These are phyloP conservation scores for Thaleichthys pacificus DNA, from an alignment of 2,797 vertebrate species.

Conservation along the genomic window DNA sequence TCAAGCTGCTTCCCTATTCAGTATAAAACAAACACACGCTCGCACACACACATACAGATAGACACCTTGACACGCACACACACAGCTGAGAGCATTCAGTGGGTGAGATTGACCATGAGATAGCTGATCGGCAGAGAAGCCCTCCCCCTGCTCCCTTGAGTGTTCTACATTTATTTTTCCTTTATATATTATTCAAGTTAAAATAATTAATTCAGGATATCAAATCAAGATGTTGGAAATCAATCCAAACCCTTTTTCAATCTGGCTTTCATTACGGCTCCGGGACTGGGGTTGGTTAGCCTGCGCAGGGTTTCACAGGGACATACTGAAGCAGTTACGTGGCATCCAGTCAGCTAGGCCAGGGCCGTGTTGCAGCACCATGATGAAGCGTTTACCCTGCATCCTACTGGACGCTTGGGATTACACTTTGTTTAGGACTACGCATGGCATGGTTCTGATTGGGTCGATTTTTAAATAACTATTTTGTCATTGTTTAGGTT, in stretches of 20 bases:
- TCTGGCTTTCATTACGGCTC: constrained; percentile 75
- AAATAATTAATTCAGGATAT: constrained; percentile 87
- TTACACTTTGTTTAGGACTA: constrained; percentile 66
- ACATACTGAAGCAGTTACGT: constrained; percentile 74
- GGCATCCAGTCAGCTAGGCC: constrained; percentile 64
- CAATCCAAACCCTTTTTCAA: constrained; percentile 74
- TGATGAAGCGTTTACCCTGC: constrained; percentile 70
- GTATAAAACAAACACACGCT: too few species aligned
- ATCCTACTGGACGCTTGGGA: constrained; percentile 76
- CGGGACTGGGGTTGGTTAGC: constrained; percentile 68
- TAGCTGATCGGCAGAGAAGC: constrained; percentile 59
- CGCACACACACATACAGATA: constrained; percentile 15
- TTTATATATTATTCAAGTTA: constrained; percentile 84
- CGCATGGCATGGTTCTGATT: constrained; percentile 67
- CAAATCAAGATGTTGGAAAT: constrained; percentile 85
- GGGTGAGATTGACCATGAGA: constrained; percentile 65
- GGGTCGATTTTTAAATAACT: constrained; percentile 50
- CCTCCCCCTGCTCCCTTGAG: constrained; percentile 66
- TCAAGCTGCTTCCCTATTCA: not conserved
- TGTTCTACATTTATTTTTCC: constrained; percentile 79
- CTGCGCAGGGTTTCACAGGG: constrained; percentile 67
- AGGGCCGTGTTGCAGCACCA: constrained; percentile 61
- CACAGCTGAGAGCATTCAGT: constrained; percentile 46
- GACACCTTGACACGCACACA: constrained; percentile 19
- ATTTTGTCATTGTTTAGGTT: constrained; percentile 38